Evolutionary conservation across 92 coral and sea anemone species (phyloP), one percentile per base, ranked within the genome.

Genomic region (Isaurus tuberculatus): DNA sequence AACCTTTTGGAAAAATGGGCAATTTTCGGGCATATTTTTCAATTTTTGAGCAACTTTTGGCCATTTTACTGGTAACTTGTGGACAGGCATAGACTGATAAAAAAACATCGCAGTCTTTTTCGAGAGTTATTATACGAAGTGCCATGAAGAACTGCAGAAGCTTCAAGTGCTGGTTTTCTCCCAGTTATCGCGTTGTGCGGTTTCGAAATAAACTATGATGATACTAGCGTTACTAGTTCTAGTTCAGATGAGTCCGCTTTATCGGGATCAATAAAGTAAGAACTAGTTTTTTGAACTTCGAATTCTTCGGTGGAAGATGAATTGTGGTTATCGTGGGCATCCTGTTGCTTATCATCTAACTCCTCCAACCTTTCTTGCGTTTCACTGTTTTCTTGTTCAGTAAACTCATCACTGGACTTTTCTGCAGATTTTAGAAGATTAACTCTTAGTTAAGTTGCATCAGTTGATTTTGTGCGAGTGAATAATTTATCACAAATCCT

Each of bases 171-270:
- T 40, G 46, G 46, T 5, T 40, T 11, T 40, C 46, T 40, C 46
- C 5, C 5, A 11, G 13, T 46, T 7, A 15, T 5, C 53, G 53
- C n/a, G n/a, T n/a, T n/a, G n/a, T n/a, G 17, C 16, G 16, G n/a
- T 0, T 46, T 46, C 53, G 16, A 17, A 27, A 9, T 27, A 28
- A 26, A 9, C 66, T 74, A 74, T n/a, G 82, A 77, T 20, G 82
- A 77, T 6, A 77, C 82, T 1, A 77, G 70, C 20, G 82, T 77
- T 10, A 77, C 70, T 61, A 77, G 82, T 40, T 77, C 82, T 7
- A 77, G 69, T 26, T 77, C 82, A 77, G 82, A 77, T 1, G 82
- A 77, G 23, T 77, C 82, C 1, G 82, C 82, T 65, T 77, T 77
- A 43, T 77, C 82, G 27, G 82, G 82, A 27, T 77, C 82, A 20